Conservation (phyloP, 2,888 invertebrate genomes). For the Germaria angustata region DNA sequence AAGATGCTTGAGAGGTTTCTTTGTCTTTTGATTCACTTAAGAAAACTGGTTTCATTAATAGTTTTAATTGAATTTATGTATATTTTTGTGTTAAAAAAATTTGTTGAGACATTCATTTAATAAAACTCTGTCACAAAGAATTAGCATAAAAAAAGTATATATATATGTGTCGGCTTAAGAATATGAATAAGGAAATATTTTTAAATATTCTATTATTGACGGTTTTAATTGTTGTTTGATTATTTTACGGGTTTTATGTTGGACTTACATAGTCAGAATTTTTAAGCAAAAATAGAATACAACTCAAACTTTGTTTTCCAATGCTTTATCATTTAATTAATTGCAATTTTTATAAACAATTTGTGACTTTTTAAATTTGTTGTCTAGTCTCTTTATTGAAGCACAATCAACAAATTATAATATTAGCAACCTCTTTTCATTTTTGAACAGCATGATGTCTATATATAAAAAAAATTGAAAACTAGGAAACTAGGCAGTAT, state of each 20-base stretch:
- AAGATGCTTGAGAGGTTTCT: background rate
- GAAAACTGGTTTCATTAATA: background rate
- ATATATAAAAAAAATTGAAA: background rate
- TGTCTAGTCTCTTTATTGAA: constrained; percentile 23
- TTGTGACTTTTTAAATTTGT: constrained; percentile 8
- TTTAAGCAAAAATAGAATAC: background rate
- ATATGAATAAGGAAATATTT: background rate
- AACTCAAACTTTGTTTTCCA: background rate
- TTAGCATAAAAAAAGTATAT: constrained; percentile 9
- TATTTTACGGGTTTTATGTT: background rate
- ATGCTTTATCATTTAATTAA: background rate
- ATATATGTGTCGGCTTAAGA: background rate
- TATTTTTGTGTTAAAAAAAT: background rate
- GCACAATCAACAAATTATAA: background rate
- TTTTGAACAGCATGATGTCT: background rate
- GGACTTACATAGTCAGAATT: background rate
- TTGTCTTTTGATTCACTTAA: background rate
- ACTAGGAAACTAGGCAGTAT: background rate
- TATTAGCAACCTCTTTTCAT: constrained; percentile 16
- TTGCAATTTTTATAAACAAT: background rate
- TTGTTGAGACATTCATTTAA: constrained; percentile 5
- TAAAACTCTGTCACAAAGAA: background rate
- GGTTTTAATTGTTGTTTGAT: constrained; percentile 13
- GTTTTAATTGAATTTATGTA: constrained; percentile 1
- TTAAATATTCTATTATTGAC: background rate